phyloP scores from a whole-genome alignment of 2,113 vertebrate species.

The Cinclus mexicanus region DNA sequence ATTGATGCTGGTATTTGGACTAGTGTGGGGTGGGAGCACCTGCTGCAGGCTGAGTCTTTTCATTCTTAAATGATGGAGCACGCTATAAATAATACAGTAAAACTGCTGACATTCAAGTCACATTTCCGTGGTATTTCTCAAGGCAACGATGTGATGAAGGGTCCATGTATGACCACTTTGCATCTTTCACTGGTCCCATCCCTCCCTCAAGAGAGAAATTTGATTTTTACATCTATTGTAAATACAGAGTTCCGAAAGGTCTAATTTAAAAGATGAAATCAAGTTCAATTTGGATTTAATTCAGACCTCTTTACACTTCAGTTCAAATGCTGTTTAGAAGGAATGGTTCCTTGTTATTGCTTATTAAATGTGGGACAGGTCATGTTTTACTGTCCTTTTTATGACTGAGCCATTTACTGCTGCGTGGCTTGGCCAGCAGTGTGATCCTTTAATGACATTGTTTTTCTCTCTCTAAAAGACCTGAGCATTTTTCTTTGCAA shows the following conservation, averaged over 20 bases:
- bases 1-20: neutral
- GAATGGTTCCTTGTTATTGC: slow-evolving; percentile 45
- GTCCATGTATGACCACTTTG: neutral
- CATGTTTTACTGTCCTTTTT: slow-evolving; percentile 59
- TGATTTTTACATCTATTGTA: neutral
- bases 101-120: slow-evolving; percentile 35
- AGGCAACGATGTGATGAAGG: neutral
- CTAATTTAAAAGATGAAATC: slow-evolving; percentile 49
- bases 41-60: slow-evolving; percentile 8
- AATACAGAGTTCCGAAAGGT: slow-evolving; percentile 13
- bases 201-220: neutral
- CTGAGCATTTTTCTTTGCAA: neutral
- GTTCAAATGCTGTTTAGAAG: slow-evolving; percentile 34
- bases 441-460: slow-evolving; percentile 39
- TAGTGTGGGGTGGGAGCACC: neutral
- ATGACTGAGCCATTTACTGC: slow-evolving; percentile 42
- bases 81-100: neutral
- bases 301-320: slow-evolving; percentile 24
- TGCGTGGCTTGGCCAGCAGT: neutral
- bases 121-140: slow-evolving; percentile 28
- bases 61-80: slow-evolving; percentile 22
- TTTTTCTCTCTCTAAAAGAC: slow-evolving; percentile 33
- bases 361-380: slow-evolving; percentile 47
- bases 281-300: slow-evolving; percentile 47
- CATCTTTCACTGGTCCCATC: neutral